phyloP scores from a whole-genome alignment of 2,888 invertebrate genomes.

The Heliconius cydno region DNA sequence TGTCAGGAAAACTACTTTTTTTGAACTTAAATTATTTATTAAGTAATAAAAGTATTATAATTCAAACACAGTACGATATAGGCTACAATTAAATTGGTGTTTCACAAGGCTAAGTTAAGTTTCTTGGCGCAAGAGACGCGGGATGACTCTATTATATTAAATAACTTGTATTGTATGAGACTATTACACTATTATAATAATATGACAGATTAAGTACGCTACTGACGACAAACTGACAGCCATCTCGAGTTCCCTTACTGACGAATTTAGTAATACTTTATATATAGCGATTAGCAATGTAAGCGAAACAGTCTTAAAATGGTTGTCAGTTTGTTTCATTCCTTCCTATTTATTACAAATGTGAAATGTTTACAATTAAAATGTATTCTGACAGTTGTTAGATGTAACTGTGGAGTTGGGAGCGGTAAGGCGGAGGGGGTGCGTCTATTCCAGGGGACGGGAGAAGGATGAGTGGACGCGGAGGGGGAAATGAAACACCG shows the following conservation, averaged over 20 bases:
- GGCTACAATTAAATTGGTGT: slow-evolving; percentile 33
- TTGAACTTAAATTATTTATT: slow-evolving; percentile 31
- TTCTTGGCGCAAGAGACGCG: slow-evolving; percentile 15
- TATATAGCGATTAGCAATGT: neutral
- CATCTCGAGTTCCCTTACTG: no score
- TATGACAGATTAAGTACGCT: slow-evolving; percentile 26
- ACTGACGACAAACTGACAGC: neutral
- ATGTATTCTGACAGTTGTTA: slow-evolving; percentile 4
- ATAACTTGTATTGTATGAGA: neutral
- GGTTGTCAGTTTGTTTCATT: neutral
- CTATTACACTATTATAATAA: slow-evolving; percentile 16
- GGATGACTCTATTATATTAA: slow-evolving; percentile 16
- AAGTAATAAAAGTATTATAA: slow-evolving; percentile 33
- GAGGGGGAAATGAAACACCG: slow-evolving; percentile 77
- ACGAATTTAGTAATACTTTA: neutral
- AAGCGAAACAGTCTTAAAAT: neutral
- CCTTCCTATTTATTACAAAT: slow-evolving; percentile 6
- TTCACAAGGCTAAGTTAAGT: slow-evolving; percentile 28
- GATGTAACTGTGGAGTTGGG: neutral
- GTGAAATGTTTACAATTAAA: slow-evolving; percentile 27
- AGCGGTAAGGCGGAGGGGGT: slow-evolving; percentile 39
- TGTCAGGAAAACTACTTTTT: slow-evolving; percentile 25
- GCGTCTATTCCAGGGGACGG: slow-evolving; percentile 7
- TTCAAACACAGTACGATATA: slow-evolving; percentile 33
- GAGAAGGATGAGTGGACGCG: slow-evolving; percentile 47